phyloP scores from a whole-genome alignment of 2,888 invertebrate genomes.

The Pachliopta kotzebuea region DNA sequence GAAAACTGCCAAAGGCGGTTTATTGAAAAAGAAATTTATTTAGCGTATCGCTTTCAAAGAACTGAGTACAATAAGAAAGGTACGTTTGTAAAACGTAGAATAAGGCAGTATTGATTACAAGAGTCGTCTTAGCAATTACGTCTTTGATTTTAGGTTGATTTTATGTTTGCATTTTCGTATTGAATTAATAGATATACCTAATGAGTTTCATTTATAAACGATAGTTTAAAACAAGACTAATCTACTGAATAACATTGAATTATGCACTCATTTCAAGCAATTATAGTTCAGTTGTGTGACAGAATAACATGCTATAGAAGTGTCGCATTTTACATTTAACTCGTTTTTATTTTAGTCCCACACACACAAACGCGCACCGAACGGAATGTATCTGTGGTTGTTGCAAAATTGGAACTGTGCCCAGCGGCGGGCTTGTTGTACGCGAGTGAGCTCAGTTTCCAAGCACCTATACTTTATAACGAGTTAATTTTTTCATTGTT shows the following conservation, averaged over 20 bases:
- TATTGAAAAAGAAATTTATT: constrained; percentile 6
- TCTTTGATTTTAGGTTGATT: not conserved
- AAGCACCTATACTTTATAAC: constrained; percentile 51
- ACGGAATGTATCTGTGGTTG: constrained; percentile 57
- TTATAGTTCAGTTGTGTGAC: too few relatives aligned
- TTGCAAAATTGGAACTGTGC: constrained; percentile 74
- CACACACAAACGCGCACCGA: constrained; percentile 49
- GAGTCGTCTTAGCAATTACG: not conserved
- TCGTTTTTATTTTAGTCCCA: constrained; percentile 41
- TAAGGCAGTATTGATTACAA: not conserved
- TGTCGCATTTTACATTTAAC: constrained; percentile 12
- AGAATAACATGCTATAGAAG: constrained; percentile 4
- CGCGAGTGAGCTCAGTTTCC: constrained; percentile 53
- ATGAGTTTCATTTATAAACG: not conserved
- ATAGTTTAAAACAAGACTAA: not conserved
- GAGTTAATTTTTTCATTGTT: constrained; percentile 34
- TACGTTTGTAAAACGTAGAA: not conserved
- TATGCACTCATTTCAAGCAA: too few relatives aligned
- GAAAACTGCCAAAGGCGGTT: constrained; percentile 6
- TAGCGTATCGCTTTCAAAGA: constrained; percentile 4
- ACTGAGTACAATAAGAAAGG: not conserved
- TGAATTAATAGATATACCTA: not conserved
- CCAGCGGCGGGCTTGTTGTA: constrained; percentile 62
- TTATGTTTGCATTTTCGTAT: not conserved
- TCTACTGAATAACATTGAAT: too few relatives aligned